Conservation (phyloP, 2,113 vertebrate species). For the Myotis brandtii region DNA sequence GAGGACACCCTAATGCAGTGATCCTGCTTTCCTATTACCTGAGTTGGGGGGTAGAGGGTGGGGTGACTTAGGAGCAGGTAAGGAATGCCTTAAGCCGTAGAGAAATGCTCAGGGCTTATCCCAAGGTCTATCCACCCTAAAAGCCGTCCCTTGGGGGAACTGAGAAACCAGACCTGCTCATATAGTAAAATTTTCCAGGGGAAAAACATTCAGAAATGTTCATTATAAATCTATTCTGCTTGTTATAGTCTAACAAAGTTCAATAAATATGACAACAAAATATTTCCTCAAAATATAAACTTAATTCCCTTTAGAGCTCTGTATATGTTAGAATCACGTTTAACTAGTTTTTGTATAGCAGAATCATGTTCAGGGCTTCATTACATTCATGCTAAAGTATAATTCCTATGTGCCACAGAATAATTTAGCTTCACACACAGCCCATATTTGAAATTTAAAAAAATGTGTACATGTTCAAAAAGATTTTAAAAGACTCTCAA, state of each 20-base stretch:
- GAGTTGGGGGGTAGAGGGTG: not conserved
- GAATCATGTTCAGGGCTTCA: not conserved
- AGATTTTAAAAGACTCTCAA: conserved; percentile 14
- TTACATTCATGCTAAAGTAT: not conserved
- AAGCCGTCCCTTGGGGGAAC: not conserved
- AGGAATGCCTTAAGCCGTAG: not conserved
- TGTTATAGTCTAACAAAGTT: conserved; percentile 9
- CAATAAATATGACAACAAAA: not conserved
- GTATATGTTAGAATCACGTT: not conserved
- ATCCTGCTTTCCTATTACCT: not conserved
- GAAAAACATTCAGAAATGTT: not conserved
- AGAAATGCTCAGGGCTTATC: not conserved
- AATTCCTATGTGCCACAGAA: not conserved
- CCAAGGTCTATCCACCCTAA: not conserved
- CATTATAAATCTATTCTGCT: not conserved
- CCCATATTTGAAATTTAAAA: not conserved
- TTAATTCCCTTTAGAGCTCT: not conserved
- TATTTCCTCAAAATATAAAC: not conserved
- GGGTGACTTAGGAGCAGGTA: not conserved
- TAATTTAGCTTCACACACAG: not conserved
- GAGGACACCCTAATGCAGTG: not conserved
- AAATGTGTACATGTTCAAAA: not conserved
- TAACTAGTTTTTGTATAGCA: not conserved
- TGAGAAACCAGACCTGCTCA: not conserved
- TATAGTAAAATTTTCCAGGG: not conserved